These are phyloP conservation scores for Acholoe squamosa DNA, from an alignment of 2,888 invertebrate genomes.

Conservation along the genomic window DNA sequence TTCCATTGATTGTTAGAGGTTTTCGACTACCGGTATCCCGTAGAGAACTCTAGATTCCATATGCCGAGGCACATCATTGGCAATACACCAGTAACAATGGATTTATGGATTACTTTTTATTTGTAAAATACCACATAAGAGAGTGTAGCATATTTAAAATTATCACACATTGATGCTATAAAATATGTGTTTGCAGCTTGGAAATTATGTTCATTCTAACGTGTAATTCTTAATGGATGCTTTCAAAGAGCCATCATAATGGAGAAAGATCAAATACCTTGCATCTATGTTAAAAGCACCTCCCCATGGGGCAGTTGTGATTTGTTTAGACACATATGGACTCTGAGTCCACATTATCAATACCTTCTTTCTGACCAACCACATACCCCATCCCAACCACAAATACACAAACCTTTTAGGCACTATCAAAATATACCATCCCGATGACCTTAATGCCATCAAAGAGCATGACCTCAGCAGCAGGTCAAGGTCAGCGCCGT, in stretches of 20 bases:
- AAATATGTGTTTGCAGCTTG: no score
- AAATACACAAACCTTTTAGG: not conserved
- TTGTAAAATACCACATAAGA: no score
- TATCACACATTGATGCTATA: no score
- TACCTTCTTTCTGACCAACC: not conserved
- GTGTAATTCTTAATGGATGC: not conserved
- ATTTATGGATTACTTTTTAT: no score
- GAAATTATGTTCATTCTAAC: no score
- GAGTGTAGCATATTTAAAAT: no score
- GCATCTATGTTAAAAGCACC: not conserved
- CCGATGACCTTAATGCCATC: not conserved
- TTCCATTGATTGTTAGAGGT: no score
- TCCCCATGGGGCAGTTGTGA: not conserved
- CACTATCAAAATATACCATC: not conserved
- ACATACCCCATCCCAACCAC: not conserved
- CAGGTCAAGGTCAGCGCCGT: not conserved
- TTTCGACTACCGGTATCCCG: no score
- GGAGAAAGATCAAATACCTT: not conserved
- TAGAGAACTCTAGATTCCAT: no score
- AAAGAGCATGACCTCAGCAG: not conserved
- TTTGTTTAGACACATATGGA: conserved; percentile 1
- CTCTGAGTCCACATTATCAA: conserved; percentile 13
- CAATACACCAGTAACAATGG: no score
- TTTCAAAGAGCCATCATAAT: not conserved
- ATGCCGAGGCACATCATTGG: no score